Conservation (phyloP, 2,797 vertebrate species). For the Macroramphosus scolopax region DNA sequence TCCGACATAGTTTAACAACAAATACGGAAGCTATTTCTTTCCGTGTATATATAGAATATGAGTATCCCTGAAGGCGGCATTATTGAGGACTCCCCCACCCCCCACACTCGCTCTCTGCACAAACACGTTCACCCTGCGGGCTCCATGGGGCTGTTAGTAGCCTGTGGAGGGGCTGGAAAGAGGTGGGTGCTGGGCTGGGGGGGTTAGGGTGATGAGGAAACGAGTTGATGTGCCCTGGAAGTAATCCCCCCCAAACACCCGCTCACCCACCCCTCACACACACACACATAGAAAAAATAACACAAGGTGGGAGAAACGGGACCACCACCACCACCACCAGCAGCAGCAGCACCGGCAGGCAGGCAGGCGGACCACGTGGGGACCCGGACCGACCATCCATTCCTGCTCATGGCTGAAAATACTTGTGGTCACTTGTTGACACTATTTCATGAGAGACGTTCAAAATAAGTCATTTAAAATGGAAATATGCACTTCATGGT, state of each 20-base stretch:
- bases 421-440: no score
- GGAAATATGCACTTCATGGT: no score
- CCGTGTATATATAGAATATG: neutral
- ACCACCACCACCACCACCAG: slow-evolving; percentile 51
- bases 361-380: slow-evolving; percentile 55
- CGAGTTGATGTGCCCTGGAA: slow-evolving; percentile 81
- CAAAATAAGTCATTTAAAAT: no score
- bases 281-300: neutral
- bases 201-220: slow-evolving; percentile 74
- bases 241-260: slow-evolving; percentile 68
- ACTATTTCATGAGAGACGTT: no score
- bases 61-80: slow-evolving; percentile 54
- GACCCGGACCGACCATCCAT: slow-evolving; percentile 22
- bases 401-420: slow-evolving; percentile 17
- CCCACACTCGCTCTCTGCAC: slow-evolving; percentile 40
- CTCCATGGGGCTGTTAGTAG: slow-evolving; percentile 25
- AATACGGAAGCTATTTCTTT: no score
- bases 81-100: slow-evolving; percentile 62
- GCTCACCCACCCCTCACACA: no score
- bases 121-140: slow-evolving; percentile 64
- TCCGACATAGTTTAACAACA: no score
- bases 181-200: slow-evolving; percentile 8
- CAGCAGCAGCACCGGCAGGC: slow-evolving; percentile 11
- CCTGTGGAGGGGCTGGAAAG: slow-evolving; percentile 30
- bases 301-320: slow-evolving; percentile 56